phyloP scores from a whole-genome alignment of 1,140 invertebrate genomes.

The Pygmarrhopalites habei region DNA sequence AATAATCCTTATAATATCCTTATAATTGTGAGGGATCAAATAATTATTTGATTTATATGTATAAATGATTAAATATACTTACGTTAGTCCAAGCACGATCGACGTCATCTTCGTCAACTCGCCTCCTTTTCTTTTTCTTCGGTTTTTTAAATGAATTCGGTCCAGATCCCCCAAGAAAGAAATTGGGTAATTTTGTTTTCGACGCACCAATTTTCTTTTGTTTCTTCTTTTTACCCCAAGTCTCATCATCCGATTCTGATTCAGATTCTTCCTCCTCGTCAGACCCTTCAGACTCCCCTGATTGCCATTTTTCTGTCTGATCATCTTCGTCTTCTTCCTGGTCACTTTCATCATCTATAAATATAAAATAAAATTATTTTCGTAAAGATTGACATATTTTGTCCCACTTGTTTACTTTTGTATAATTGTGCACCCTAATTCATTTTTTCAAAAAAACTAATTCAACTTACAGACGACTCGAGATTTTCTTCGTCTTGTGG shows the following conservation, averaged over 20 bases:
- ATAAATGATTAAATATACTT: neutral
- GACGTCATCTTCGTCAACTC: conserved; percentile 32
- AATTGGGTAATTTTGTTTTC: conserved; percentile 17
- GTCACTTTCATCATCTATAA: conserved; percentile 50
- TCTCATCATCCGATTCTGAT: conserved; percentile 54
- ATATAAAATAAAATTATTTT: no score
- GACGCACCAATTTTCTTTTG: conserved; percentile 9
- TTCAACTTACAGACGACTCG: conserved; percentile 43
- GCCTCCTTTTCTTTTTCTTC: conserved; percentile 32
- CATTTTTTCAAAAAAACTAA: no score
- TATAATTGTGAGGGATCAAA: neutral
- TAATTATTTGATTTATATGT: neutral
- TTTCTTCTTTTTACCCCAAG: conserved; percentile 47
- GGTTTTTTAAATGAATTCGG: conserved; percentile 1
- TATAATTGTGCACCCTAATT: no score
- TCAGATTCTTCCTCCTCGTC: conserved; percentile 49
- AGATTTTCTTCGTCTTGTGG: conserved; percentile 51
- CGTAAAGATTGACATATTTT: no score
- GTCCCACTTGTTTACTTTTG: no score
- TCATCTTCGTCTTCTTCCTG: conserved; percentile 47
- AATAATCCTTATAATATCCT: no score
- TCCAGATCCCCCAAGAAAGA: conserved; percentile 10
- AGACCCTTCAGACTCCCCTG: conserved; percentile 49
- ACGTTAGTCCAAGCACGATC: conserved; percentile 28
- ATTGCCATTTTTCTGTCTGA: conserved; percentile 47